phyloP scores from a whole-genome alignment of 35 echinoderm and acorn worm species.

The Hemicentrotus pulcherrimus region DNA sequence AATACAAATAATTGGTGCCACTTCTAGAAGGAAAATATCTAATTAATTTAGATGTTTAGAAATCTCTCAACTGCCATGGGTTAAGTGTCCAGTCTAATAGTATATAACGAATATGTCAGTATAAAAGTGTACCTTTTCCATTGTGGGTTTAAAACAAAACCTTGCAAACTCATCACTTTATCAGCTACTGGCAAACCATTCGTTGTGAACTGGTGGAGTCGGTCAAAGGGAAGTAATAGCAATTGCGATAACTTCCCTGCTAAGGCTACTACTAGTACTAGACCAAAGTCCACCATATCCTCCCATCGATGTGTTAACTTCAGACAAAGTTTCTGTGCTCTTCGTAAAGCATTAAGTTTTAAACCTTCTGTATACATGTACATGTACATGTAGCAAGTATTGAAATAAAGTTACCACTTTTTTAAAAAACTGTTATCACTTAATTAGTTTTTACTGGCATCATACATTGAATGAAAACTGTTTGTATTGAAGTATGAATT shows the following conservation, averaged over 20 bases:
- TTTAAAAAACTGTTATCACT: too few species aligned
- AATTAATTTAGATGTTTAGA: too few species aligned
- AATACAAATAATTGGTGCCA: too few species aligned
- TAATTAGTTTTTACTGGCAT: too few species aligned
- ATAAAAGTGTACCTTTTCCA: too few species aligned
- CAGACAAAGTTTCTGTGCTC: not conserved
- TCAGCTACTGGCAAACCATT: not conserved
- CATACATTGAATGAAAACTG: too few species aligned
- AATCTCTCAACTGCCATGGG: too few species aligned
- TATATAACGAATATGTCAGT: too few species aligned
- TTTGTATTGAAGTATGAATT: too few species aligned
- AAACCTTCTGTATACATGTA: not conserved
- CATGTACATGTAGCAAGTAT: not conserved
- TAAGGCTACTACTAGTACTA: not conserved
- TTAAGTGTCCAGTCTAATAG: too few species aligned
- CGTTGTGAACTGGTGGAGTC: not conserved
- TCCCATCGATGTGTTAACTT: not conserved
- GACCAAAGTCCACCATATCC: not conserved
- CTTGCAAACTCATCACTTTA: not conserved
- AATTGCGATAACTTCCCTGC: not conserved
- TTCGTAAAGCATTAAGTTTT: not conserved
- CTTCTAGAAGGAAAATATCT: too few species aligned
- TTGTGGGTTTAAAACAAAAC: not conserved
- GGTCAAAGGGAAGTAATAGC: conserved; percentile 9
- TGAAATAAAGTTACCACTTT: too few species aligned